phyloP scores from a whole-genome alignment of 2,797 vertebrate genomes.

The Leucoraja ocellata region DNA sequence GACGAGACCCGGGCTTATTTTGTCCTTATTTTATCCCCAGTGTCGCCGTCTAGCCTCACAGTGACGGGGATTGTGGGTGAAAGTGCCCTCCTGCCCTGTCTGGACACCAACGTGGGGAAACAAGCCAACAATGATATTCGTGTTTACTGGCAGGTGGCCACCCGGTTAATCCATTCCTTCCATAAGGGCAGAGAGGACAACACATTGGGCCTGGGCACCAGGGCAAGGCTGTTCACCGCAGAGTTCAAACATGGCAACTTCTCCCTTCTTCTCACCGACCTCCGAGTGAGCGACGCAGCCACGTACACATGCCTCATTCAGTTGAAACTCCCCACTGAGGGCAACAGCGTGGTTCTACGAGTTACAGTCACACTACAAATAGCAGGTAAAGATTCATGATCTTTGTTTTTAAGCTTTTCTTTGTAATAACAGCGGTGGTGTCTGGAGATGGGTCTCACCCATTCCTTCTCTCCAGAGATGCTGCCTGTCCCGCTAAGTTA shows the following conservation, averaged over 20 bases:
- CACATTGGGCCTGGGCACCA: neutral
- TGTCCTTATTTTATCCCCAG: neutral
- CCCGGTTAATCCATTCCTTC: neutral
- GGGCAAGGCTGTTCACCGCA: neutral
- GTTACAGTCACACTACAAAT: neutral
- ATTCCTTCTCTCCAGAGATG: too few relatives aligned
- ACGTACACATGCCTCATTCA: neutral
- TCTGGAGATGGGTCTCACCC: too few relatives aligned
- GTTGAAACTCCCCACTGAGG: neutral
- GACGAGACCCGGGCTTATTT: too few relatives aligned
- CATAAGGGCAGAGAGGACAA: neutral
- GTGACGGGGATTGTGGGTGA: conserved; percentile 4
- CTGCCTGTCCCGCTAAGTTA: too few relatives aligned
- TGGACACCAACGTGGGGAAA: neutral
- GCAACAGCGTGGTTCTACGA: neutral
- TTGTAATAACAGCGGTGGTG: neutral
- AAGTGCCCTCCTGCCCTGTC: neutral
- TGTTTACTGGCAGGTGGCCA: neutral
- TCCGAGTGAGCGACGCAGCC: neutral
- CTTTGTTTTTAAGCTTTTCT: neutral
- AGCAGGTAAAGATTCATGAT: neutral
- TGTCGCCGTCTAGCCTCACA: neutral
- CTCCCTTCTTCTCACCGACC: neutral
- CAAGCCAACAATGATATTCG: neutral
- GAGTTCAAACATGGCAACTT: neutral